A percentile compares a stretch with the other conserved stretches of the same genome.
Evolutionary conservation across 2,797 vertebrate species (phyloP).

Genomic region (Thalassophryne amazonica): DNA sequence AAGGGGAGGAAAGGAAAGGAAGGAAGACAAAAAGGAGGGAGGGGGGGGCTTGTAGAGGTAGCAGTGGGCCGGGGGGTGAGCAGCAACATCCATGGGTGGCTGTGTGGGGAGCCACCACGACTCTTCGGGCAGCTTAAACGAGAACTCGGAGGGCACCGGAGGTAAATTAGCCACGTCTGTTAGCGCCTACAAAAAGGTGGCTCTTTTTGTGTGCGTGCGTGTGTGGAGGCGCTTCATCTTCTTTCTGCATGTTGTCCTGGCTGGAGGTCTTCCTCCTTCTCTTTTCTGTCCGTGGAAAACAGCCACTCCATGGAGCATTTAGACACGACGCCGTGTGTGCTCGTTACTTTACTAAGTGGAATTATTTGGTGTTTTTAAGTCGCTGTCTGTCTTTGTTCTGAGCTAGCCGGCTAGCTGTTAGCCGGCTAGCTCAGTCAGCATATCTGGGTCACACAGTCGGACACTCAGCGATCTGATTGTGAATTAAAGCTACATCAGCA

Average conservation of each 20-base stretch:
- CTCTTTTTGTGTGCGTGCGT: background rate
- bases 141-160: constrained; percentile 96
- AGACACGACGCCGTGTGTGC: background rate
- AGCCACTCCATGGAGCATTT: no score
- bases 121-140: constrained; percentile 97
- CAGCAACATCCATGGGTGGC: constrained; percentile 94
- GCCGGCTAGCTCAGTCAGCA: constrained; percentile 52
- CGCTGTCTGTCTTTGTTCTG: constrained; percentile 60
- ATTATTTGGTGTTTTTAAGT: background rate
- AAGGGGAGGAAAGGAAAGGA: constrained; percentile 27
- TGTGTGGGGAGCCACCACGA: constrained; percentile 98
- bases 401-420: constrained; percentile 63
- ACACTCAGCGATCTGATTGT: no score
- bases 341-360: constrained; percentile 17
- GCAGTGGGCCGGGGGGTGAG: constrained; percentile 74
- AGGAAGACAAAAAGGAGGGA: constrained; percentile 25
- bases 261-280: constrained; percentile 26
- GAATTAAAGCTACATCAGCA: no score
- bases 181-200: background rate
- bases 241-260: constrained; percentile 43
- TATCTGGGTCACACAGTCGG: constrained; percentile 64
- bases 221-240: constrained; percentile 11
- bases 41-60: constrained; percentile 56
- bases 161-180: constrained; percentile 68
- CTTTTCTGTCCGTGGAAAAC: constrained; percentile 27